These are phyloP conservation scores for Chorisops tibialis DNA, from an alignment of 2,888 invertebrate genomes.

Conservation along the genomic window DNA sequence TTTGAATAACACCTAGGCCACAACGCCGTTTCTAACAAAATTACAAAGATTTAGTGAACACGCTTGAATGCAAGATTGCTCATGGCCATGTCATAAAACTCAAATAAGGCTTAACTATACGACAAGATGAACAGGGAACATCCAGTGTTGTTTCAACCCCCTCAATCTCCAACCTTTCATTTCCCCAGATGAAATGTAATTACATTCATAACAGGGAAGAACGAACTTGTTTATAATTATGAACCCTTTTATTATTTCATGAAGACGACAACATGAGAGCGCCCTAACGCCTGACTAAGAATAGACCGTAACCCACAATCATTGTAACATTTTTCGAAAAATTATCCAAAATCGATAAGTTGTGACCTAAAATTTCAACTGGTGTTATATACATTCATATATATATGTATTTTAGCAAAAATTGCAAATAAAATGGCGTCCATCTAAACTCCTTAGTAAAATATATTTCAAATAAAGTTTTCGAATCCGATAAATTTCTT, in stretches of 20 bases:
- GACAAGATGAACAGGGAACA: not conserved
- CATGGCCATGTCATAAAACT: constrained; percentile 26
- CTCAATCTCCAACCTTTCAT: not conserved
- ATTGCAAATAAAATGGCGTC: too few relatives aligned
- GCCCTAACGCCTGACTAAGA: too few relatives aligned
- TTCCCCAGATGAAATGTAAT: constrained; percentile 30
- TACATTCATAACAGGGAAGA: constrained; percentile 33
- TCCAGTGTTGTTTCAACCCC: not conserved
- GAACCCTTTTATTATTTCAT: constrained; percentile 34
- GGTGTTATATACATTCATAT: too few relatives aligned
- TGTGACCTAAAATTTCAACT: too few relatives aligned
- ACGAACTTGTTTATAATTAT: constrained; percentile 33
- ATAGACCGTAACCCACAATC: too few relatives aligned
- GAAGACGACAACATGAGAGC: constrained; percentile 14
- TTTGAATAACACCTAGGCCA: constrained; percentile 25
- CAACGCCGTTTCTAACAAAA: constrained; percentile 25
- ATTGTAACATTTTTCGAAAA: too few relatives aligned
- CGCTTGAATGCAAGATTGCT: constrained; percentile 25
- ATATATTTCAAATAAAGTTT: too few relatives aligned
- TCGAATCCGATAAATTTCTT: not conserved
- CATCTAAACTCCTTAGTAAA: too few relatives aligned
- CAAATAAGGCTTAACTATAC: constrained; percentile 23
- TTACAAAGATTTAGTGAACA: constrained; percentile 25
- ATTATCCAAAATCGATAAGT: too few relatives aligned
- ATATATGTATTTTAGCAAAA: too few relatives aligned